Conservation (phyloP, 2,888 invertebrate genomes). For the Laspeyria flexula region DNA sequence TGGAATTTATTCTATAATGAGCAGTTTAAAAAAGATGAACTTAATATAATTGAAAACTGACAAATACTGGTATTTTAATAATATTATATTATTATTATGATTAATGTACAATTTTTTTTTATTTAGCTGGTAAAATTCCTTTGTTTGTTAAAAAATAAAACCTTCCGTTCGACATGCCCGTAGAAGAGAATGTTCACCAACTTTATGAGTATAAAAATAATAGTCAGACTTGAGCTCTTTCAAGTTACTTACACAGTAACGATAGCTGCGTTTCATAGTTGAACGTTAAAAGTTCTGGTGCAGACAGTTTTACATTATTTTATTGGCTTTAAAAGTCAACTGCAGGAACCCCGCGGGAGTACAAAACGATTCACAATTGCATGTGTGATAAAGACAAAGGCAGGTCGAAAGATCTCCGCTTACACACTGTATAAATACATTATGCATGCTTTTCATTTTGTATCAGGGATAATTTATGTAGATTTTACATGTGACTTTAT, state of each 20-base stretch:
- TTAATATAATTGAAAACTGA: too few relatives aligned
- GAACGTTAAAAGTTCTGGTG: conserved; percentile 13
- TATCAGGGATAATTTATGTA: not conserved
- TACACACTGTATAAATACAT: not conserved
- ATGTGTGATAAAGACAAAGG: conserved; percentile 7
- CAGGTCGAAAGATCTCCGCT: not conserved
- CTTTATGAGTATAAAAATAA: too few relatives aligned
- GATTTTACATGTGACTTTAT: not conserved
- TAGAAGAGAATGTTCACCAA: too few relatives aligned
- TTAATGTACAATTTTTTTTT: too few relatives aligned
- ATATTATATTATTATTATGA: too few relatives aligned
- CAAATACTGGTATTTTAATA: too few relatives aligned
- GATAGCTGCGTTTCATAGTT: conserved; percentile 1
- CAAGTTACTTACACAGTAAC: conserved; percentile 7
- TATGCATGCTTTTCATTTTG: conserved; percentile 2
- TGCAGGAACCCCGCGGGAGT: conserved; percentile 19
- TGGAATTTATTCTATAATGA: too few relatives aligned
- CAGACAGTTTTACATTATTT: conserved; percentile 32
- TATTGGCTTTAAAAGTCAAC: conserved; percentile 36
- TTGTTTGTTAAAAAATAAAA: too few relatives aligned
- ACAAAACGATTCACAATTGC: conserved; percentile 26
- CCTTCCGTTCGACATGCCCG: too few relatives aligned
- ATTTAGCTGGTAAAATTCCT: too few relatives aligned
- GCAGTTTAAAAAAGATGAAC: too few relatives aligned
- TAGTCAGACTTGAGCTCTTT: too few relatives aligned